Percentiles rank a stretch among this genome's conserved stretches.
Evolutionary conservation across 2,888 invertebrate genomes (phyloP).

Genomic region (Caenorhabditis sinica): DNA sequence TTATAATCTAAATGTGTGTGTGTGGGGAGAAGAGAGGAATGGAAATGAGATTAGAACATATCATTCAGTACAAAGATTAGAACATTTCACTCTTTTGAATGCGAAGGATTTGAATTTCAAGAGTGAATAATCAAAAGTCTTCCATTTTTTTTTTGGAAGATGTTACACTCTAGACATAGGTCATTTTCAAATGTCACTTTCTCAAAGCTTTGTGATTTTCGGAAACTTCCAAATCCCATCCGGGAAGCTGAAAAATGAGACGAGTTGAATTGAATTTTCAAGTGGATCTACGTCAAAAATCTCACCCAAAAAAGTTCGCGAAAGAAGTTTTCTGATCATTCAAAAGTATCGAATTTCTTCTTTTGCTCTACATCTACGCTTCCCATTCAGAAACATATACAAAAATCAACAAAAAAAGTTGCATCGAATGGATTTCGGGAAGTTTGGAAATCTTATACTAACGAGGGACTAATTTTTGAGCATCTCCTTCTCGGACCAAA

Average conservation of each 20-base stretch:
- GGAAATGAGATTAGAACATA: slow-evolving; percentile 42
- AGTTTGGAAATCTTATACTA: not conserved
- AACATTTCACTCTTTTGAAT: not conserved
- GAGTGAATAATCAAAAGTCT: too few relatives aligned
- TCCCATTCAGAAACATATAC: slow-evolving; percentile 10
- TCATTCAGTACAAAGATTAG: slow-evolving; percentile 50
- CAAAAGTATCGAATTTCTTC: slow-evolving; percentile 26
- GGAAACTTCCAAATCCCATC: too few relatives aligned
- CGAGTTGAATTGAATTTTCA: slow-evolving; percentile 1
- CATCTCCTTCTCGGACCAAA: not conserved
- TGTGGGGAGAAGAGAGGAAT: too few relatives aligned
- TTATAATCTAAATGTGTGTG: slow-evolving; percentile 10
- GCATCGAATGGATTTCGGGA: not conserved
- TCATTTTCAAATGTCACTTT: too few relatives aligned
- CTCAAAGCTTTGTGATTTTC: too few relatives aligned
- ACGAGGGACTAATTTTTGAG: not conserved
- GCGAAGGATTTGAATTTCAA: not conserved
- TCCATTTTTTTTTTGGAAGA: too few relatives aligned
- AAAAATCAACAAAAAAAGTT: slow-evolving; percentile 15
- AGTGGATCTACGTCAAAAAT: slow-evolving; percentile 19
- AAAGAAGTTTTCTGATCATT: slow-evolving; percentile 33
- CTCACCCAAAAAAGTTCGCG: slow-evolving; percentile 11
- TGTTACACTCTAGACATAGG: too few relatives aligned
- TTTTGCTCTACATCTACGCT: not conserved
- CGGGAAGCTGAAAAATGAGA: not conserved